Percentiles rank a stretch among this genome's conserved stretches.
Conservation (phyloP, 2,113 vertebrate species). For the Monopterus albus region DNA sequence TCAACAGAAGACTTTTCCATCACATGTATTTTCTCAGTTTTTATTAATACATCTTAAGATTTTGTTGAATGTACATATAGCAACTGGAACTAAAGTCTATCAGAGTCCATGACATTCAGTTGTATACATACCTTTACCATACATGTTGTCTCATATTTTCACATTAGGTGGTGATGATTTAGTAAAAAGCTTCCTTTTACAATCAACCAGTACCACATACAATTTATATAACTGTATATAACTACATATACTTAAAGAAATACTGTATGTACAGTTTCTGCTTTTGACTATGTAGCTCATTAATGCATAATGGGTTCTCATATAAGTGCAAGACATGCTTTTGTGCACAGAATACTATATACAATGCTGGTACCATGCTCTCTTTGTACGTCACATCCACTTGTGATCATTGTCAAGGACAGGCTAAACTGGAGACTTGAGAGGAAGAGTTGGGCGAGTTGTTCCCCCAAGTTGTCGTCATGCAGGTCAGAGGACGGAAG, state of each 20-base stretch:
- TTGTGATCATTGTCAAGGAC: constrained; percentile 13
- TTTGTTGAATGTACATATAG: constrained; percentile 55
- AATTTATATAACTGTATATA: constrained; percentile 34
- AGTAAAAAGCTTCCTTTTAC: constrained; percentile 60
- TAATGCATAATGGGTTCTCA: constrained; percentile 66
- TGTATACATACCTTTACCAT: constrained; percentile 45
- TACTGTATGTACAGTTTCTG: constrained; percentile 37
- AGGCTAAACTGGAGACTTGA: constrained; percentile 29
- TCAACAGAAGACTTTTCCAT: neutral
- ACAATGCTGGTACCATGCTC: constrained; percentile 77
- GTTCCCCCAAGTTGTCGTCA: constrained; percentile 43
- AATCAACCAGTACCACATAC: constrained; percentile 26
- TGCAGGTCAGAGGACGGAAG: constrained; percentile 61
- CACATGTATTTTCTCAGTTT: constrained; percentile 17
- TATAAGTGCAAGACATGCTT: constrained; percentile 73
- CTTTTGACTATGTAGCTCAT: constrained; percentile 64
- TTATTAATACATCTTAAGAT: constrained; percentile 62
- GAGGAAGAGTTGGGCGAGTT: constrained; percentile 21
- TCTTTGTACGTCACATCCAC: constrained; percentile 28
- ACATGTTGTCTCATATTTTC: constrained; percentile 40
- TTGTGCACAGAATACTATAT: constrained; percentile 56
- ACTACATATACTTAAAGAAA: constrained; percentile 57
- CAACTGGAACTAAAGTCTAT: constrained; percentile 56
- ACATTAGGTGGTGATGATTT: constrained; percentile 43
- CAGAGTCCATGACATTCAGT: constrained; percentile 51